phyloP scores from a whole-genome alignment of 2,113 vertebrate species.

The Prolemur simus region DNA sequence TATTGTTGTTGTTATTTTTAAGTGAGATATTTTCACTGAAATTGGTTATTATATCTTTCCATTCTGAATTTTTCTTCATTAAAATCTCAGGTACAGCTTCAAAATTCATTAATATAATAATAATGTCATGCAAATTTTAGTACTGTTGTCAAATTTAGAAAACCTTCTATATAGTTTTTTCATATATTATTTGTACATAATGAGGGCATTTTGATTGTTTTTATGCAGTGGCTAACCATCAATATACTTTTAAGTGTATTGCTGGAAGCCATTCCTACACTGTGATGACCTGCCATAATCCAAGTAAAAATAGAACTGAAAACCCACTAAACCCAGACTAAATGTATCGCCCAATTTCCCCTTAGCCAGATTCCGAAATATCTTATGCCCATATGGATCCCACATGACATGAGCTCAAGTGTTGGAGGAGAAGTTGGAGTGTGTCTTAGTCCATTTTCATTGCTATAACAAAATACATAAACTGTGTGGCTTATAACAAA shows the following conservation, averaged over 20 bases:
- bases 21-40: background rate
- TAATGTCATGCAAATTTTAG: background rate
- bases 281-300: background rate
- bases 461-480: background rate
- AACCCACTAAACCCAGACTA: background rate
- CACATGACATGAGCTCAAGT: background rate
- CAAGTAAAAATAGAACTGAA: background rate
- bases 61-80: background rate
- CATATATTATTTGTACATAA: accelerated
- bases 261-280: background rate
- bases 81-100: background rate
- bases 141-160: background rate
- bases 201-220: background rate
- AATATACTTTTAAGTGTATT: background rate
- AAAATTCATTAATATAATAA: background rate
- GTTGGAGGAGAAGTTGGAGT: background rate
- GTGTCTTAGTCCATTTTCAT: background rate
- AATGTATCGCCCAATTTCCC: background rate
- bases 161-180: background rate
- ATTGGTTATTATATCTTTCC: background rate
- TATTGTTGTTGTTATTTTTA: background rate
- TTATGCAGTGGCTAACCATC: too few relatives aligned
- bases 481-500: background rate
- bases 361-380: background rate
- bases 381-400: too few relatives aligned